These are phyloP conservation scores for Malurus cyaneus DNA, from an alignment of 2,113 vertebrate species.

Conservation along the genomic window DNA sequence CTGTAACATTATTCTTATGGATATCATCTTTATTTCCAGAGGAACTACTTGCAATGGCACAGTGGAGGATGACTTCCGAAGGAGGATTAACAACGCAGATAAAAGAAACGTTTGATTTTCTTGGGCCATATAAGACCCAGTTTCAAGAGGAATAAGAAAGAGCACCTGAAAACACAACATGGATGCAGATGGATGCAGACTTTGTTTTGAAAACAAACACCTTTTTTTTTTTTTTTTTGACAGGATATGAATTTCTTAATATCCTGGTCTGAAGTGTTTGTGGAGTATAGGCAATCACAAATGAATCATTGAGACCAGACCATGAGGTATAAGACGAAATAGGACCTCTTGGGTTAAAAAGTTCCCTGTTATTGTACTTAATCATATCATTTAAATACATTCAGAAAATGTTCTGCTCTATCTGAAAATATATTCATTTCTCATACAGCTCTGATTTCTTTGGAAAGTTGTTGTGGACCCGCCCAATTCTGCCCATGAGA, in stretches of 20 bases:
- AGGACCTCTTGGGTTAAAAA: neutral
- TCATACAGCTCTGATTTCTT: neutral
- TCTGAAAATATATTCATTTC: neutral
- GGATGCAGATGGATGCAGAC: no score
- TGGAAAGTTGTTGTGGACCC: neutral
- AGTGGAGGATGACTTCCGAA: neutral
- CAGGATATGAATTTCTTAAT: neutral
- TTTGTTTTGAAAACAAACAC: neutral
- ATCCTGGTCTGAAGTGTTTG: neutral
- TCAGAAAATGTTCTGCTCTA: neutral
- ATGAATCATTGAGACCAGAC: neutral
- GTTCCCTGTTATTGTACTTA: neutral
- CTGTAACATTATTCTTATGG: neutral
- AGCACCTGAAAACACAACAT: neutral
- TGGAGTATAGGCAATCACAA: neutral
- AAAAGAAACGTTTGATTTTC: neutral
- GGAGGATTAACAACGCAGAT: neutral
- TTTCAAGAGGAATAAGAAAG: neutral
- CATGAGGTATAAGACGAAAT: neutral
- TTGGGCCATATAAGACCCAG: neutral
- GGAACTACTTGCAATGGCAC: neutral
- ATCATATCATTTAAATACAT: neutral
- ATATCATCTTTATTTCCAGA: neutral
- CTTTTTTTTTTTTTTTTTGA: neutral
- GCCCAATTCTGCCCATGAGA: neutral